A percentile compares a stretch with the other conserved stretches of the same genome.
Conservation (phyloP, 1,140 invertebrate genomes). For the Drosophila hydei region DNA sequence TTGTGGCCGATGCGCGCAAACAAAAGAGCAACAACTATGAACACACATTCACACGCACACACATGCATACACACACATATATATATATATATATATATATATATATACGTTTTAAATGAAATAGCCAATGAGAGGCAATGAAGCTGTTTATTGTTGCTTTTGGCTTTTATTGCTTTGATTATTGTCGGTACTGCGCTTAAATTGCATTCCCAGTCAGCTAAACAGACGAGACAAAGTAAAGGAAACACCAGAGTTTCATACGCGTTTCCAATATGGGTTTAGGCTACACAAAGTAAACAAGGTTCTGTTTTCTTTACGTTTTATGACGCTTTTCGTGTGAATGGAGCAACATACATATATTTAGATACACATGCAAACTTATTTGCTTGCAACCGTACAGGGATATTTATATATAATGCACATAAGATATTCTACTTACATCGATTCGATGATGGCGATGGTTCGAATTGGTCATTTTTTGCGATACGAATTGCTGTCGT, state of each 20-base stretch:
- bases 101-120: background rate
- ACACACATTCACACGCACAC: slow-evolving; percentile 1
- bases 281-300: slow-evolving; percentile 9
- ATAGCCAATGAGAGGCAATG: slow-evolving; percentile 36
- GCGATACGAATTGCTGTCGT: slow-evolving; percentile 61
- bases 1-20: slow-evolving; percentile 38
- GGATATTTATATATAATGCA: slow-evolving; percentile 1
- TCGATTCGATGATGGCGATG: slow-evolving; percentile 70
- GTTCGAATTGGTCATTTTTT: slow-evolving; percentile 79
- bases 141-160: slow-evolving; percentile 34
- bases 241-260: slow-evolving; percentile 10
- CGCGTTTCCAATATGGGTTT: background rate
- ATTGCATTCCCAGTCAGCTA: slow-evolving; percentile 40
- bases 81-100: background rate
- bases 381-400: too few relatives aligned
- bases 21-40: slow-evolving; percentile 40
- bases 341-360: background rate
- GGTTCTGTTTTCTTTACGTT: slow-evolving; percentile 21
- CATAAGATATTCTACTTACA: slow-evolving; percentile 55
- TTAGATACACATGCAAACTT: background rate
- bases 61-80: background rate
- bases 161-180: slow-evolving; percentile 40
- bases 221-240: slow-evolving; percentile 27
- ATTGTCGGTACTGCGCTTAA: slow-evolving; percentile 32
- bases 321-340: slow-evolving; percentile 13